Evolutionary conservation across 2,888 invertebrate genomes (phyloP).

Genomic region (Arenicola marina): DNA sequence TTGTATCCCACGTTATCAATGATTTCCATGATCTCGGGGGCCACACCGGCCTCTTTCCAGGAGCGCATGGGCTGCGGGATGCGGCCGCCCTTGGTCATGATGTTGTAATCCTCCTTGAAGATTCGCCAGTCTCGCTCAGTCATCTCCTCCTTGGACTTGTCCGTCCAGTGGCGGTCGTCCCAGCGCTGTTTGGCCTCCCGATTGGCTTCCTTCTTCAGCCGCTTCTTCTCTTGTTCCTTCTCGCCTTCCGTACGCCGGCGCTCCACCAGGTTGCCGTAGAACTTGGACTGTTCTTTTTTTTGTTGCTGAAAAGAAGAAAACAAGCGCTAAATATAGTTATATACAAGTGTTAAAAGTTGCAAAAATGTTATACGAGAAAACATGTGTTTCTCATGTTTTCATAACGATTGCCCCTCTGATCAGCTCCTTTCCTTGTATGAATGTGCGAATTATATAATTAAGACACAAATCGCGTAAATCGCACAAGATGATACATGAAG

Average conservation of each 20-base stretch:
- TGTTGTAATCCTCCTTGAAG: conserved; percentile 98
- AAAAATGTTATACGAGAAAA: too few species aligned
- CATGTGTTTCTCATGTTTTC: too few species aligned
- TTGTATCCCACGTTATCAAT: conserved; percentile 94
- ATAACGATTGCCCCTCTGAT: too few species aligned
- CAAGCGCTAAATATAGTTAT: too few species aligned
- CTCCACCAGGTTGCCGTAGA: conserved; percentile 94
- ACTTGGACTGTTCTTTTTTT: conserved; percentile 87
- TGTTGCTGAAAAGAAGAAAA: conserved; percentile 49
- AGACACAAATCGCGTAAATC: too few species aligned
- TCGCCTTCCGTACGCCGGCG: conserved; percentile 93
- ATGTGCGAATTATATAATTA: too few species aligned
- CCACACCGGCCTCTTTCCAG: conserved; percentile 90
- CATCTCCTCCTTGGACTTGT: conserved; percentile 93
- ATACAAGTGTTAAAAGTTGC: too few species aligned
- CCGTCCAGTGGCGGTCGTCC: conserved; percentile 99
- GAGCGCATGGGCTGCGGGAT: conserved; percentile 94
- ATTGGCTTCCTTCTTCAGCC: conserved; percentile 87
- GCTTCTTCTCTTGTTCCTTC: conserved; percentile 86
- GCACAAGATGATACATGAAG: too few species aligned
- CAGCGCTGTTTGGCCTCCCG: conserved; percentile 98
- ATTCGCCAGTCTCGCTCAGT: conserved; percentile 99
- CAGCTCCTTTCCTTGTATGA: too few species aligned
- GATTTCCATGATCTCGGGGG: conserved; percentile 87
- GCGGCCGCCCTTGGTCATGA: conserved; percentile 94